Base-by-base conservation (phyloP, 2,113 vertebrate species). In the Chaetorhynchus papuensis region DNA sequence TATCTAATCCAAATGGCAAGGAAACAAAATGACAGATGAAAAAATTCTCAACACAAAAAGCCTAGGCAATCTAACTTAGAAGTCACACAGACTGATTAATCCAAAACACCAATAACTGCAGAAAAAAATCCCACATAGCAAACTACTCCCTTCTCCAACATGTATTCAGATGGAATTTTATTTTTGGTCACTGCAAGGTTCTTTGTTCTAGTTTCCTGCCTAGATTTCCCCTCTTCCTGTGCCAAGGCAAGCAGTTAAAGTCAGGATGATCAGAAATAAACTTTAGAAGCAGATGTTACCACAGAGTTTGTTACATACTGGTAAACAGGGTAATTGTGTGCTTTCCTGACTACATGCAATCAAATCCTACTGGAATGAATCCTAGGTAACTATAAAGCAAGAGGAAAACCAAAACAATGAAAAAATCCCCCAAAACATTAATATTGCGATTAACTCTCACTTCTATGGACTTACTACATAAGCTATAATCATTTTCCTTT, bases 201-300 rank as follows among this genome's bases (percentile, higher is more conserved):
- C 84, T 96, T 96, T 97, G 95, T 97, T 97, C 45, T 50, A 77
- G 59, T 77, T 97, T 97, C 95, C 96, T 96, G 94, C 35, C 81
- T 89, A 76, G 70, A 96, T 94, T 96, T 95, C 84, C 89, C 81
- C 78, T 79, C 74, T 82, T 85, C 93, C 84, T 76, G 65, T 95
- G 65, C 91, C 87, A 96, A 87, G 35, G 23, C 37, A 89, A 93
- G 74, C 54, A 85, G 54, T 69, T 93, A 87, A 87, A 85, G 20
- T 72, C 84, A 94, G 91, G 87, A 95, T 93, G 79, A 89, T 66
- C 65, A 96, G 75, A 87, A 91, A 95, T 91, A 95, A 95, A 93
- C 93, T 85, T 91, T 2, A 94, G 47, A 95, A 93, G 81, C 66
- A 96, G 74, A 93, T 87, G 82, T 91, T 68, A 83, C 30, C 35